Base-by-base conservation (phyloP, 2,888 invertebrate species). In the Empis stercorea region DNA sequence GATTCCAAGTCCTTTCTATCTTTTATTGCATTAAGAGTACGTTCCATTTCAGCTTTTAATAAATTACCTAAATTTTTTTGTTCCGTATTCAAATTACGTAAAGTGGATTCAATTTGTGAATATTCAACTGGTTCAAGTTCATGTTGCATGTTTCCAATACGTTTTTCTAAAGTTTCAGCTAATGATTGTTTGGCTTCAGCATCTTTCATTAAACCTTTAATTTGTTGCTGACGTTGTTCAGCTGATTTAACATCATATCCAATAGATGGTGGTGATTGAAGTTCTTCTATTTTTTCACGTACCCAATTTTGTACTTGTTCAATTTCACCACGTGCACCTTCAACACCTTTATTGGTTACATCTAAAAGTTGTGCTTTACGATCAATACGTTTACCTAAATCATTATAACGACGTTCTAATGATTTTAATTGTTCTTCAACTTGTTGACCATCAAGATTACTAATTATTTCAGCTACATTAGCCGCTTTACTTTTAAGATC, bases 361-460 rank as follows among this genome's bases (percentile, higher is more conserved):
- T 89, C 87, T 43, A 92, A 68, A 54, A 91, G 79, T 68, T 89
- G 87, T 0, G 80, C 71, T 64, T 91, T 92, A 45, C 92, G 78
- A 62, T 87, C 85, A 44, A 91, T 76, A 46, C 89, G 79, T 63
- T 91, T 92, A 1, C 80, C 77, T 1, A 91, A 78, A 59, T 93
- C 92, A 52, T 82, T 84, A 60, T 87, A 84, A 51, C 87, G 77
- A 53, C 91, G 76, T 61, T 93, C 91, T 1, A 87, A 75, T 0
- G 86, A 83, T 63, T 87, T 88, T 64, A 87, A 75, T 76, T 87
- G 87, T 64, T 92, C 92, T 62, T 91, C 89, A 2, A 92, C 82
- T 71, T 92, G 91, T 62, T 92, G 89, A 0, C 86, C 84, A 62
- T 92, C 92, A 53, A 91, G 71, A 64, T 89, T 89, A 64, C 86